Evolutionary conservation across 2,797 vertebrate species (phyloP).

Genomic region (Peromyscus aztecus): DNA sequence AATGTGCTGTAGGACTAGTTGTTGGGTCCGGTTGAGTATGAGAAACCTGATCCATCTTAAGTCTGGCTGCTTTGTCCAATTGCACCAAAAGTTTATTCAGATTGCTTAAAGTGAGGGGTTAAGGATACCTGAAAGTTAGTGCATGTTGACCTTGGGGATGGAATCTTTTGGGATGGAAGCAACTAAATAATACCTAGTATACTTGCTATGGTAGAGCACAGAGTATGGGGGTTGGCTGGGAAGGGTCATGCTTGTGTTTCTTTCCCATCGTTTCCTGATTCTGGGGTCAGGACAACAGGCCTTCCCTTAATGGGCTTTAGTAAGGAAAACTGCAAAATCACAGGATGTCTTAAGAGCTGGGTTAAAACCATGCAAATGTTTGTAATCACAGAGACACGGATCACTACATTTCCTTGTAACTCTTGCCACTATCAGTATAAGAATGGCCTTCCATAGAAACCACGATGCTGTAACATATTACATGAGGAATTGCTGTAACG

Average conservation of each 20-base stretch:
- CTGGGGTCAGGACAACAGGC: not conserved
- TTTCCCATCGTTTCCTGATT: not conserved
- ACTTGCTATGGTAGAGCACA: not conserved
- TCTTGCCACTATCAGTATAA: not conserved
- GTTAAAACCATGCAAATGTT: conserved; percentile 15
- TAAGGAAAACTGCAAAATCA: conserved; percentile 11
- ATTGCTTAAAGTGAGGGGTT: not conserved
- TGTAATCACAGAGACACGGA: not conserved
- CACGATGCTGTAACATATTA: not conserved
- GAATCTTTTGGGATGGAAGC: not conserved
- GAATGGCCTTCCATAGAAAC: conserved; percentile 1
- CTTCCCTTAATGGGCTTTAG: not conserved
- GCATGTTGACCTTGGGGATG: not conserved
- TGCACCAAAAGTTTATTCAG: conserved; percentile 26
- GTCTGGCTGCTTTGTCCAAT: not conserved
- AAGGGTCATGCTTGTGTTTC: not conserved
- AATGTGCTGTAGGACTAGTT: not conserved
- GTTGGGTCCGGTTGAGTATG: not conserved
- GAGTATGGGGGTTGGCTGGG: not conserved
- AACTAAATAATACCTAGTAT: not conserved
- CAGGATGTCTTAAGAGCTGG: not conserved
- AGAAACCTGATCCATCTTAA: not conserved
- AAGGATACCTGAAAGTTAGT: not conserved
- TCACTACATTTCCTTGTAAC: conserved; percentile 24
- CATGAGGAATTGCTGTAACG: not conserved